These are phyloP conservation scores for Branchipolynoe longqiensis DNA, from an alignment of 2,888 invertebrate genomes.

Conservation along the genomic window DNA sequence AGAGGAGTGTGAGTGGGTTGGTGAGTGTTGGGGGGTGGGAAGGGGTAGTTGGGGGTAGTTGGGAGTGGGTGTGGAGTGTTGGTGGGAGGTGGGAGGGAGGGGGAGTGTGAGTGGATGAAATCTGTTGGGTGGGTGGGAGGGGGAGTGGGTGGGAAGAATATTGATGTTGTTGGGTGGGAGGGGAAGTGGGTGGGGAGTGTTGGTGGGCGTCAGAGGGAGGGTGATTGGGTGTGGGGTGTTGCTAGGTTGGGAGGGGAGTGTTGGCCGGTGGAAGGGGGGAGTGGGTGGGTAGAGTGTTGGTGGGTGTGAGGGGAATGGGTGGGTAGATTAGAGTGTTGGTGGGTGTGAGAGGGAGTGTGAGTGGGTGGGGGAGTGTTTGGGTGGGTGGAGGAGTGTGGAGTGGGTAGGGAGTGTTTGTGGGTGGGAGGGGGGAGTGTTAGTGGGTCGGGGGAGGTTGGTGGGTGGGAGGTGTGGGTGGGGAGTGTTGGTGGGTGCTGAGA, in stretches of 20 bases:
- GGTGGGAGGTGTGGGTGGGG: not conserved
- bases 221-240: too few relatives aligned
- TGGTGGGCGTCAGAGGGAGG: too few relatives aligned
- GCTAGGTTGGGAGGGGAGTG: too few relatives aligned
- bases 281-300: too few relatives aligned
- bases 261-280: too few relatives aligned
- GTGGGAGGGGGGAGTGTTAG: not conserved
- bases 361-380: not conserved
- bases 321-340: too few relatives aligned
- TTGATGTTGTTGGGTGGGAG: slow-evolving; percentile 60
- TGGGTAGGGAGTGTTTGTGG: not conserved
- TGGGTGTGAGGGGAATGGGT: too few relatives aligned
- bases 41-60: not conserved
- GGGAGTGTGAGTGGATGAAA: not conserved
- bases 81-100: not conserved
- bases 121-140: not conserved
- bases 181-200: slow-evolving; percentile 21
- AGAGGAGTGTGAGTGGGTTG: not conserved
- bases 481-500: not conserved
- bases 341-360: too few relatives aligned
- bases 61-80: not conserved
- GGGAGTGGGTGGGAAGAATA: not conserved
- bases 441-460: not conserved
- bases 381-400: too few relatives aligned
- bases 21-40: not conserved